Base-by-base conservation (phyloP, 2,797 vertebrate genomes). In the Ctenosaura bakeri region DNA sequence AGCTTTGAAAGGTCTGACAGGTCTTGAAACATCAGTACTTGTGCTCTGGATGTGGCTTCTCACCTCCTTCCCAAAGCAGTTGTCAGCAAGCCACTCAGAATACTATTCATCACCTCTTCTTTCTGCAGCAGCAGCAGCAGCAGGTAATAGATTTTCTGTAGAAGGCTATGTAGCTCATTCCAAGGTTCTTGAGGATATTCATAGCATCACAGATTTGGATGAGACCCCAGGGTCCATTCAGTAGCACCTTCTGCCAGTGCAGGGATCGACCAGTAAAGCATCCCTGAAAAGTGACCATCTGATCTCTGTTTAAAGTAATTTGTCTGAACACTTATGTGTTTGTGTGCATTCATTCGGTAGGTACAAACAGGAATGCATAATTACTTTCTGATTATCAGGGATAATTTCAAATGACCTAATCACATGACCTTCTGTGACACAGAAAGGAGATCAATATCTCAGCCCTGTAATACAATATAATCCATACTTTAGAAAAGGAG, bases 1-100 rank as follows among this genome's bases (percentile, higher is more conserved):
- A 81, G 89, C 2, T 2, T 50, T 88, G 13, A 54, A 88, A 6
- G n/a, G 42, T 54, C 35, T 73, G 26, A 52, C 52, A 62, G 14
- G 13, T 46, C 76, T 71, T 66, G 32, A 90, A 81, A 62, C n/a
- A 13, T 13, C 52, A 24, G 6, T 8, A 26, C 66, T 71, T n/a
- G 52, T 74, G 66, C 18, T 80, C 64, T 62, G 52, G 62, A 81
- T 59, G 22, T 26, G 29, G 52, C 29, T 50, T 90, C 77, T 85
- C 77, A 18, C 76, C 20, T 22, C 12, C 64, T 56, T 80, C 52
- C 77, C 52, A 86, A 90, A 46, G 46, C 14, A 16, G n/a, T 89
- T 85, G 88, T 26, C 88, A 69, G n/a, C 74, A 79, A 18, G 8
- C 38, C 76, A 71, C n/a, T 74, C 73, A 54, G 42, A 86, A 86